Percentiles rank a stretch among this genome's conserved stretches.
phyloP scores from a whole-genome alignment of 64 coral and sea anemone species.

The Montipora cactus region DNA sequence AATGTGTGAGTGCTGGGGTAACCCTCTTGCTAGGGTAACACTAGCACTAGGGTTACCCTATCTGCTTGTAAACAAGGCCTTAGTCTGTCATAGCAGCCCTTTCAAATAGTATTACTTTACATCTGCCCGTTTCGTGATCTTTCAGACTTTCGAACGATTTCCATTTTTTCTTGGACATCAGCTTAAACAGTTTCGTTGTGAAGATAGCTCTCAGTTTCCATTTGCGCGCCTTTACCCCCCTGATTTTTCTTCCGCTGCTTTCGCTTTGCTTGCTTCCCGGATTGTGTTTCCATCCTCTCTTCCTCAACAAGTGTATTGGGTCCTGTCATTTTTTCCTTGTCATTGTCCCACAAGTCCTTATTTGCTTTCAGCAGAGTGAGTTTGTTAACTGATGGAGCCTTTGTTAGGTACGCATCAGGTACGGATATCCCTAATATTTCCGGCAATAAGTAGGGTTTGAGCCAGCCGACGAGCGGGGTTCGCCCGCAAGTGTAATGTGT shows the following conservation, averaged over 20 bases:
- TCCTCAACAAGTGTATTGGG: not conserved
- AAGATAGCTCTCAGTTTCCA: not conserved
- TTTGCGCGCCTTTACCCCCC: not conserved
- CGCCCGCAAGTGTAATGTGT: conserved; percentile 88
- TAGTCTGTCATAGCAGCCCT: no score
- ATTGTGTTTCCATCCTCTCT: conserved; percentile 25
- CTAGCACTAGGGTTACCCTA: no score
- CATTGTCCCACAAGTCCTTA: conserved; percentile 50
- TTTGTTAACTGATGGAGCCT: conserved; percentile 80
- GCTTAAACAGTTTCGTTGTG: not conserved
- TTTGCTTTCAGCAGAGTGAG: conserved; percentile 73
- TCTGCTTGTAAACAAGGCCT: no score
- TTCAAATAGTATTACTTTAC: not conserved
- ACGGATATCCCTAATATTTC: conserved; percentile 81
- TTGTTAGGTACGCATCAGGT: conserved; percentile 42
- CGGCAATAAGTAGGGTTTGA: conserved; percentile 91
- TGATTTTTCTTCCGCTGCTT: not conserved
- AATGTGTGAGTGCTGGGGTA: no score
- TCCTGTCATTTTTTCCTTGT: conserved; percentile 51
- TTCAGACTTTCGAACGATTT: not conserved
- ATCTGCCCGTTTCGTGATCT: not conserved
- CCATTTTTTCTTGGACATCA: not conserved
- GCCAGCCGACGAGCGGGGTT: conserved; percentile 92
- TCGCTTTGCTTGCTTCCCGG: conserved; percentile 4
- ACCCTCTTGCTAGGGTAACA: no score